Percentiles rank a stretch among this genome's conserved stretches.
Conservation (phyloP, 2,113 vertebrate species). For the Rhinogobius similis region DNA sequence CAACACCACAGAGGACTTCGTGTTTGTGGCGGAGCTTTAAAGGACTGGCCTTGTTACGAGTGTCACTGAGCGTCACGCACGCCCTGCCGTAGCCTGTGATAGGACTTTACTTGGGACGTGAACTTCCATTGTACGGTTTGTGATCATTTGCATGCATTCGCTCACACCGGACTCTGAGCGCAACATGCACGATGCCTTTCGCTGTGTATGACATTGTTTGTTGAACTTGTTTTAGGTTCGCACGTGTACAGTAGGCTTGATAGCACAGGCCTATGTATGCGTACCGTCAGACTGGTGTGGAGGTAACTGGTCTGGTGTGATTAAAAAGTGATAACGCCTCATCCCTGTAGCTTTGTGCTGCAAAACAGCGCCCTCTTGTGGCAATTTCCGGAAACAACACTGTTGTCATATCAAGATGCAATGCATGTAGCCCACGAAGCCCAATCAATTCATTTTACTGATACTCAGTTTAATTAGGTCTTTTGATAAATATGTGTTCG, state of each 20-base stretch:
- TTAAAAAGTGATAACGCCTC: background rate
- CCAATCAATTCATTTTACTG: background rate
- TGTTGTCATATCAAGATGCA: background rate
- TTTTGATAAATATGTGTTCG: background rate
- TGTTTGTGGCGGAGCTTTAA: constrained; percentile 26
- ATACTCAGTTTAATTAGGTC: background rate
- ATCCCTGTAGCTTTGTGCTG: constrained; percentile 1
- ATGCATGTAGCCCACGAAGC: background rate
- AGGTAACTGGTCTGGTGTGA: constrained; percentile 10
- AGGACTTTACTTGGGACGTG: constrained; percentile 2
- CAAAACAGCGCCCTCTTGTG: constrained; percentile 64
- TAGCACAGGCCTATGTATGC: background rate
- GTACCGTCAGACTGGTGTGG: background rate
- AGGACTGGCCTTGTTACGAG: constrained; percentile 14
- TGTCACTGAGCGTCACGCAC: background rate
- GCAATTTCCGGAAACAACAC: background rate
- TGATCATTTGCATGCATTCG: constrained; percentile 38
- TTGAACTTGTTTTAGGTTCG: background rate
- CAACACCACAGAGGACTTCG: constrained; percentile 24
- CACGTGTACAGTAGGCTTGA: background rate
- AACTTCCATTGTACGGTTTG: constrained; percentile 52
- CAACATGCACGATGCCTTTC: background rate
- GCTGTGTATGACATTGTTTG: background rate
- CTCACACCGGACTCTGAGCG: background rate
- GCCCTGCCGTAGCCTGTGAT: background rate